Conservation (phyloP, 2,797 vertebrate genomes). For the Lagodon rhomboides region DNA sequence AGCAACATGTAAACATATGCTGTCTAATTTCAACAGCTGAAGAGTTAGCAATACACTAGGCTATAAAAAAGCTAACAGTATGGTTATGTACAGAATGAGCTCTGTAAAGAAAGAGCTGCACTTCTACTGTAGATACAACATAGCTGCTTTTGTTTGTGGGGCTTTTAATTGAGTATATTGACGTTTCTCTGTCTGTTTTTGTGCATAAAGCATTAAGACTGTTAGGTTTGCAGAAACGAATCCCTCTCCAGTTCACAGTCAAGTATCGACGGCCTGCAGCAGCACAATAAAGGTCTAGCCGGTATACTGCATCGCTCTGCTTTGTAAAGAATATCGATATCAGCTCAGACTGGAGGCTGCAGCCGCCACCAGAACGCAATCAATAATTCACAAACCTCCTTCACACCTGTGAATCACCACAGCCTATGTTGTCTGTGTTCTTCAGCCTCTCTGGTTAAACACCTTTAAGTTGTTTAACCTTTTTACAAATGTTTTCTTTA, state of each 20-base stretch:
- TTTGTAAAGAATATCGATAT: slow-evolving; percentile 63
- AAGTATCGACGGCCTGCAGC: slow-evolving; percentile 43
- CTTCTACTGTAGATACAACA: background rate
- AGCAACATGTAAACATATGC: background rate
- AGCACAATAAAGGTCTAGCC: slow-evolving; percentile 50
- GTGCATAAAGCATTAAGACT: background rate
- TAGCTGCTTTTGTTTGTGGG: background rate
- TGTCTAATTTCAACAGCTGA: background rate
- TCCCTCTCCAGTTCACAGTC: slow-evolving; percentile 14
- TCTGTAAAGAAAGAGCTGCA: too few species aligned
- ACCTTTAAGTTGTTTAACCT: slow-evolving; percentile 6
- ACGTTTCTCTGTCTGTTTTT: background rate
- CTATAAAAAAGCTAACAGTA: background rate
- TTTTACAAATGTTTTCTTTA: background rate
- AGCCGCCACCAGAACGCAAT: slow-evolving; percentile 42
- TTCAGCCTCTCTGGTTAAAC: slow-evolving; percentile 16
- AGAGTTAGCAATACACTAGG: background rate
- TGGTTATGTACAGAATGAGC: background rate
- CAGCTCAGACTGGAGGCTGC: slow-evolving; percentile 53
- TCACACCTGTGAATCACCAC: slow-evolving; percentile 51
- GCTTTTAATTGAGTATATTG: background rate
- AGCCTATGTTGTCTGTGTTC: slow-evolving; percentile 19
- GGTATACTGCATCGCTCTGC: slow-evolving; percentile 5
- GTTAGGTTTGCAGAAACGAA: slow-evolving; percentile 9
- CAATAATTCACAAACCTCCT: slow-evolving; percentile 65